These are phyloP conservation scores for Eledona agricola DNA, from an alignment of 2,888 invertebrate species.

Conservation along the genomic window DNA sequence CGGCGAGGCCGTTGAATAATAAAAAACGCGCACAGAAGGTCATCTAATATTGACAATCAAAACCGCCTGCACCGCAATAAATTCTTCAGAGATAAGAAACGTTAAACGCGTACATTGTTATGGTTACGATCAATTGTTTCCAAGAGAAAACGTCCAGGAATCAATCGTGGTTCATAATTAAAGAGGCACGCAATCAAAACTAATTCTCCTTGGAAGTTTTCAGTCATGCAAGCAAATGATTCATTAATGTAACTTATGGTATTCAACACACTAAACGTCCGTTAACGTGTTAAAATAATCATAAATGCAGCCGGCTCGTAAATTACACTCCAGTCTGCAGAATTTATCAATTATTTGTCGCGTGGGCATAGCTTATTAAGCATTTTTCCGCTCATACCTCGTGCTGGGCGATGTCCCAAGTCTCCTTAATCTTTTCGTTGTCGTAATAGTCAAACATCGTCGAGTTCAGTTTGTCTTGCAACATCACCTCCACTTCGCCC, in stretches of 20 bases:
- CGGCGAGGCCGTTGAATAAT: too few relatives aligned
- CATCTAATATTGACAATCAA: too few relatives aligned
- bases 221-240: too few relatives aligned
- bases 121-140: too few relatives aligned
- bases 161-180: too few relatives aligned
- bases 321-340: slow-evolving; percentile 14
- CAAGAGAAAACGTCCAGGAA: too few relatives aligned
- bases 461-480: slow-evolving; percentile 75
- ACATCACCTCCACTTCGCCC: slow-evolving; percentile 72
- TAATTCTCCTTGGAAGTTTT: not conserved
- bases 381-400: slow-evolving; percentile 72
- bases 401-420: slow-evolving; percentile 87
- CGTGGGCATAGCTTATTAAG: slow-evolving; percentile 17
- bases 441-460: slow-evolving; percentile 75
- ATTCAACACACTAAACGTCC: not conserved
- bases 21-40: too few relatives aligned
- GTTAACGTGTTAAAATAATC: slow-evolving; percentile 9
- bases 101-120: too few relatives aligned
- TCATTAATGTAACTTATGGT: too few relatives aligned
- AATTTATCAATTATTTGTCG: slow-evolving; percentile 27
- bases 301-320: slow-evolving; percentile 11
- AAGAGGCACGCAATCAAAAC: too few relatives aligned
- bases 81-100: too few relatives aligned
- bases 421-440: slow-evolving; percentile 71
- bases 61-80: too few relatives aligned